Evolutionary conservation across 2,113 vertebrate genomes (phyloP), one percentile per base, ranked within the genome.

Genomic region (Amblyornis subalaris): DNA sequence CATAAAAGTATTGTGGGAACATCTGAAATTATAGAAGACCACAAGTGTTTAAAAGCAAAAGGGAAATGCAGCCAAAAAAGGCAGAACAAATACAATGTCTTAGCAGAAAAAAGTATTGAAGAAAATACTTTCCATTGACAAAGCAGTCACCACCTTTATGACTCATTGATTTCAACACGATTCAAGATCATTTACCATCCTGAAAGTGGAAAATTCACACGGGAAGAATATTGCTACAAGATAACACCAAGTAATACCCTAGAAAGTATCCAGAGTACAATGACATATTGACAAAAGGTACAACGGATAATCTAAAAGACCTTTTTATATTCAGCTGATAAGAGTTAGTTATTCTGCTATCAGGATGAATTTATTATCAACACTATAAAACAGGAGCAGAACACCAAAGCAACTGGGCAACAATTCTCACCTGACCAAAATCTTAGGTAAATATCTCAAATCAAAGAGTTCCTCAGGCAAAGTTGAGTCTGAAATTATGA

Each of bases 251-350:
- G 53, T 83, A 94, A 93, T 93, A 90, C 75, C 72, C 85, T 55
- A 86, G 69, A 74, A 95, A 86, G 72, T 55, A 95, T 55, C 74
- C 71, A 29, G 85, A 66, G 69, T 53, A 91, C 91, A 93, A 91
- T 86, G 93, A 77, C 85, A 88, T 95, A 96, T 74, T 91, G 96
- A 97, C 85, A 93, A 84, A 81, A 88, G 71, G 40, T 86, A 88
- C 79, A 81, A 47, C 4, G 48, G 72, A 90, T 91, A 85, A 91
- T 85, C 91, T 94, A 86, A 90, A 91, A 95, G 64, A 60, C 69
- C 40, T 71, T 87, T 94, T 90, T 93, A 88, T 42, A 94, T 95
- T 67, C 85, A 83, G 65, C 64, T 90, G 91, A 91, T 94, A 93
- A 77, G 85, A 92, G 79, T 90, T 76, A 89, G 91, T 91, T 95